phyloP scores from a whole-genome alignment of 1,140 invertebrate genomes.

The Magallana angulata region DNA sequence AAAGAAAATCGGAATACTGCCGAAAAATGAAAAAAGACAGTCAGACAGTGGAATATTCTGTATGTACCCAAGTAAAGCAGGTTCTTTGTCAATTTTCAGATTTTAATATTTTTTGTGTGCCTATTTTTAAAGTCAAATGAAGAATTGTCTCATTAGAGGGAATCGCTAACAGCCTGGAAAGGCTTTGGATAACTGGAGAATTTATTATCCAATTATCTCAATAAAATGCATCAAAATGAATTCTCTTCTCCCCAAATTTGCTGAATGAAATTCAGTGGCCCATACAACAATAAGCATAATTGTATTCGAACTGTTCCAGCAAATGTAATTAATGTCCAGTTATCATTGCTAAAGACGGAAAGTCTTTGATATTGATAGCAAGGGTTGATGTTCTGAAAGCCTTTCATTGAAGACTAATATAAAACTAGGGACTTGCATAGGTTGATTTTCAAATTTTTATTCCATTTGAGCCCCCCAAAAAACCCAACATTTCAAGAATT shows the following conservation, averaged over 20 bases:
- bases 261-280: conserved; percentile 20
- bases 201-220: conserved; percentile 34
- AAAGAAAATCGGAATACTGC: too few species aligned
- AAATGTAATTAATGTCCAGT: conserved; percentile 21
- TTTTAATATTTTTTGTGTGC: background rate
- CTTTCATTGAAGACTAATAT: too few species aligned
- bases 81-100: background rate
- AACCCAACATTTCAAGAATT: too few species aligned
- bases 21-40: too few species aligned
- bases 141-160: background rate
- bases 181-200: background rate
- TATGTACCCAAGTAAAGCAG: too few species aligned
- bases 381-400: background rate
- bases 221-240: conserved; percentile 7
- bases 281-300: background rate
- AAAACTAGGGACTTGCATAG: too few species aligned
- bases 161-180: background rate
- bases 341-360: background rate
- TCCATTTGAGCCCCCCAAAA: too few species aligned
- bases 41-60: too few species aligned
- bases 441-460: too few species aligned
- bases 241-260: background rate
- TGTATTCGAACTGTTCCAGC: background rate
- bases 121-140: background rate
- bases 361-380: background rate